These are phyloP conservation scores for Stenodema calcarata DNA, from an alignment of 2,888 invertebrate species.

Conservation along the genomic window DNA sequence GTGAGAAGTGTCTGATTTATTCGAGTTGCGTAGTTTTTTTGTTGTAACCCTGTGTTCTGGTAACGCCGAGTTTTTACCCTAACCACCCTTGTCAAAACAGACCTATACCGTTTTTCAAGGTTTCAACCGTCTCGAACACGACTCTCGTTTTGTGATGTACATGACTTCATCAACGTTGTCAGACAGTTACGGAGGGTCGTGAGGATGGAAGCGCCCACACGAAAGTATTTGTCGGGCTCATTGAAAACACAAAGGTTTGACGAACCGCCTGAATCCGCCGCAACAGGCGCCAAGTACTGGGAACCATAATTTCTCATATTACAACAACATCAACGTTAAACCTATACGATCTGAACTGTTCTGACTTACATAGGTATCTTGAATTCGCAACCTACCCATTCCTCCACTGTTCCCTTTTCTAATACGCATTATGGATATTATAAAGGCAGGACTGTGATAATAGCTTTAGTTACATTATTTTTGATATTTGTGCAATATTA, in stretches of 20 bases:
- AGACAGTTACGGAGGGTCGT: background rate
- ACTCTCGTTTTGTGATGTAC: background rate
- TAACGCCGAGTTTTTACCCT: background rate
- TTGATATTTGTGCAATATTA: too few relatives aligned
- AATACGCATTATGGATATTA: too few relatives aligned
- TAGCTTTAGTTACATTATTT: too few relatives aligned
- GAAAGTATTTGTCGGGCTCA: background rate
- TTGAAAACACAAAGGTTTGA: background rate
- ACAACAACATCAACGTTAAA: background rate
- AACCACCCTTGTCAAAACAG: background rate
- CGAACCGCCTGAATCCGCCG: background rate
- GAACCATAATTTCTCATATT: background rate
- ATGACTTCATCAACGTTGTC: constrained; percentile 15
- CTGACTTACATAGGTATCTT: too few relatives aligned
- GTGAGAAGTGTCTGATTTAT: constrained; percentile 41
- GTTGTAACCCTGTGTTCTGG: background rate
- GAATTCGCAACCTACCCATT: too few relatives aligned
- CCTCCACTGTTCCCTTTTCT: too few relatives aligned
- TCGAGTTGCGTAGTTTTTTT: constrained; percentile 12
- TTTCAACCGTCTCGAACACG: background rate
- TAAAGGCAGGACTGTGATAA: too few relatives aligned
- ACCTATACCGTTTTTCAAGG: background rate
- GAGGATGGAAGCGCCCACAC: background rate
- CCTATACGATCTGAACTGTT: too few relatives aligned
- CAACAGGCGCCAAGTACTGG: background rate